These are phyloP conservation scores for Sialis lutaria DNA, from an alignment of 2,888 invertebrate species.

Conservation along the genomic window DNA sequence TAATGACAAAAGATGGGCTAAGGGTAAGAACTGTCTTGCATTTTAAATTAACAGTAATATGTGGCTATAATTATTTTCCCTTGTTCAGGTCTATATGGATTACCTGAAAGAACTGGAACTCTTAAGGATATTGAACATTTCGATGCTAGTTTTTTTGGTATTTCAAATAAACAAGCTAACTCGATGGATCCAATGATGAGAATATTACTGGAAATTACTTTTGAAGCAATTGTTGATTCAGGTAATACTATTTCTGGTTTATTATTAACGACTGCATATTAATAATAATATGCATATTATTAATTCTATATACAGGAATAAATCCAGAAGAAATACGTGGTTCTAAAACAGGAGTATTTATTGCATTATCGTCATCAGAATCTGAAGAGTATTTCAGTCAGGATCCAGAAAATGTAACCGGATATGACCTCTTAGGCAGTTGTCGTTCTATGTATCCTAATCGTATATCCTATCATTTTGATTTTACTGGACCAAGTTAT, in stretches of 20 bases:
- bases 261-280: neutral
- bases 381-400: conserved; percentile 32
- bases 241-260: conserved; percentile 20
- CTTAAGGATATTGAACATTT: conserved; percentile 26
- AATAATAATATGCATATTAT: no score
- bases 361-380: conserved; percentile 56
- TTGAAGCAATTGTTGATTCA: conserved; percentile 64
- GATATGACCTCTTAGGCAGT: conserved; percentile 35
- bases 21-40: conserved; percentile 23
- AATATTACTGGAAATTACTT: conserved; percentile 57
- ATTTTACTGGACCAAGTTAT: conserved; percentile 76
- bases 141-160: conserved; percentile 27
- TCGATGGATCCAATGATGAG: conserved; percentile 66
- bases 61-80: no score
- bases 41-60: no score
- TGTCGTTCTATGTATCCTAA: conserved; percentile 86
- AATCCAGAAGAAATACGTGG: conserved; percentile 50
- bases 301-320: conserved; percentile 13
- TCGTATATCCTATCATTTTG: conserved; percentile 74
- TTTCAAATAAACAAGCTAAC: conserved; percentile 31
- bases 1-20: conserved; percentile 1
- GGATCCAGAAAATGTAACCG: neutral
- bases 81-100: no score
- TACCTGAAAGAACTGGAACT: conserved; percentile 27
- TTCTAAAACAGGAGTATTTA: conserved; percentile 51